A percentile compares a stretch with the other conserved stretches of the same genome.
Evolutionary conservation across 2,888 invertebrate species (phyloP).

Genomic region (Rhagium mordax): DNA sequence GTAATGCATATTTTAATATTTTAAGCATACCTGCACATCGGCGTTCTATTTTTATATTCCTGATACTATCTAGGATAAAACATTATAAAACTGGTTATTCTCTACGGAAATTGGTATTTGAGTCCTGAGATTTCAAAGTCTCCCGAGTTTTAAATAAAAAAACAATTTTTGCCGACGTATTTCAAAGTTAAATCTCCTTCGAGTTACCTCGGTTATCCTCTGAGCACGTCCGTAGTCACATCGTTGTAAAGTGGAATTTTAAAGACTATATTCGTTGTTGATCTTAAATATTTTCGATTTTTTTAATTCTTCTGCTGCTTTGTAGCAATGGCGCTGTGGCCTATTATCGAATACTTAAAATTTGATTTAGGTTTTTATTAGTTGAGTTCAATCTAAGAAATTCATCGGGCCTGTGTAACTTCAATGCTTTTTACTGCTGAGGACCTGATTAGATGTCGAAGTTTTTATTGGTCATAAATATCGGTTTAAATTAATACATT

Average conservation of each 20-base stretch:
- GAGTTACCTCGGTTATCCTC: constrained; percentile 1
- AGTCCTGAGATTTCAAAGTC: constrained; percentile 5
- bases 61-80: not conserved
- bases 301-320: no score
- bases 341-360: not conserved
- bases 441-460: not conserved
- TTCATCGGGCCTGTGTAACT: not conserved
- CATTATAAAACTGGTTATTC: not conserved
- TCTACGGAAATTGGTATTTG: not conserved
- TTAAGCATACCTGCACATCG: not conserved
- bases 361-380: not conserved
- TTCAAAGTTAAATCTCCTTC: constrained; percentile 21
- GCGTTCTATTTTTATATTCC: constrained; percentile 1
- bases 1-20: not conserved
- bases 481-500: no score
- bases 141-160: constrained; percentile 13
- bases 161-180: constrained; percentile 18
- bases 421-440: not conserved
- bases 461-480: not conserved
- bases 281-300: not conserved
- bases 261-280: not conserved
- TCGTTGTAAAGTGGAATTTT: not conserved
- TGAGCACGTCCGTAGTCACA: constrained; percentile 4
- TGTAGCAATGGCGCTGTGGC: no score
- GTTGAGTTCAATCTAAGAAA: no score